Conservation (phyloP, 2,797 vertebrate genomes). For the Crenichthys baileyi region DNA sequence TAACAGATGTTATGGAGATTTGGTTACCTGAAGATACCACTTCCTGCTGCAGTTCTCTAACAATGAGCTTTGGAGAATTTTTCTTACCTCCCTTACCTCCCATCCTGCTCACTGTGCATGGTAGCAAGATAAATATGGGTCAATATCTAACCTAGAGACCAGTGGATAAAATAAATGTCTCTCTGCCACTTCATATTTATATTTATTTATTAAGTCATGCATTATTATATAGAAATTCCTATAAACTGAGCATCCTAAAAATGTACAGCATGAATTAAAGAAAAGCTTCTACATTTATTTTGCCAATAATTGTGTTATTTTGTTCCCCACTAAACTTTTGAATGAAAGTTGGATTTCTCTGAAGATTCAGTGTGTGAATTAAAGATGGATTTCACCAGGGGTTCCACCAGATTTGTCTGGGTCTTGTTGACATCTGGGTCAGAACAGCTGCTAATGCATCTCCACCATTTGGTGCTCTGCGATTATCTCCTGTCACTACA, state of each 20-base stretch:
- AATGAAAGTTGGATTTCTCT: too few relatives aligned
- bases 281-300: too few relatives aligned
- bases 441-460: constrained; percentile 20
- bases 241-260: too few relatives aligned
- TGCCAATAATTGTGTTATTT: not conserved
- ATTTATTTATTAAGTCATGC: not conserved
- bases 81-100: not conserved
- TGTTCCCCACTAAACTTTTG: not conserved
- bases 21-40: too few relatives aligned
- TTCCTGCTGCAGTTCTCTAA: not conserved
- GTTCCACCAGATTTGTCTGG: not conserved
- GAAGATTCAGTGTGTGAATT: not conserved
- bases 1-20: too few relatives aligned
- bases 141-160: not conserved
- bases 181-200: not conserved
- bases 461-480: constrained; percentile 8
- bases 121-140: not conserved
- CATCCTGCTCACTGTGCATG: not conserved
- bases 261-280: too few relatives aligned
- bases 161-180: too few relatives aligned
- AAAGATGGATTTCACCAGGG: not conserved
- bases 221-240: too few relatives aligned
- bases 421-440: constrained; percentile 28
- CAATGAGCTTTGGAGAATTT: not conserved
- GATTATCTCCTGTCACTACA: constrained; percentile 9